These are phyloP conservation scores for Bujurquina vittata DNA, from an alignment of 2,113 vertebrate genomes.

Conservation along the genomic window DNA sequence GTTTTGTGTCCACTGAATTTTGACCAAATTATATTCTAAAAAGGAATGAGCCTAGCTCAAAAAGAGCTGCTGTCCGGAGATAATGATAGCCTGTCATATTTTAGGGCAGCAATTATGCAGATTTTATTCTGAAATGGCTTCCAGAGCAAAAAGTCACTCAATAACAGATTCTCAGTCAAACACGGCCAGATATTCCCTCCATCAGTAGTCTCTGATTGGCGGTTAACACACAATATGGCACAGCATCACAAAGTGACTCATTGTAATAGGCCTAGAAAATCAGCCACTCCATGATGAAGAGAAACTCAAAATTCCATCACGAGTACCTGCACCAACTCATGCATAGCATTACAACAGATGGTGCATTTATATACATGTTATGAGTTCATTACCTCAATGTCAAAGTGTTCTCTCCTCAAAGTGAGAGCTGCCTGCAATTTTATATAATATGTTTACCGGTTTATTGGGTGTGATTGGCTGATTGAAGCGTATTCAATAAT, in stretches of 20 bases:
- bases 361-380: constrained; percentile 51
- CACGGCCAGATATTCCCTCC: constrained; percentile 20
- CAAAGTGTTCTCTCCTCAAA: constrained; percentile 37
- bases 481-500: neutral
- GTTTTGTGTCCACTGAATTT: constrained; percentile 51
- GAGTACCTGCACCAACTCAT: constrained; percentile 33
- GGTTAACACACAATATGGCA: constrained; percentile 14
- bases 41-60: constrained; percentile 21
- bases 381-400: constrained; percentile 58
- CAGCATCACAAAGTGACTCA: constrained; percentile 1
- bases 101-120: constrained; percentile 56
- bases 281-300: neutral
- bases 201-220: constrained; percentile 16
- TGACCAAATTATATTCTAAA: constrained; percentile 40
- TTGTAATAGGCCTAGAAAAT: neutral
- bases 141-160: constrained; percentile 38
- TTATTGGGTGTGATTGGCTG: constrained; percentile 7
- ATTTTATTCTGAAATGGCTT: constrained; percentile 48
- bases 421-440: neutral
- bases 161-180: constrained; percentile 32
- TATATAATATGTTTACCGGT: constrained; percentile 13
- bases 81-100: constrained; percentile 64
- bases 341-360: constrained; percentile 49
- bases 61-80: constrained; percentile 46
- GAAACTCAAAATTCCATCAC: constrained; percentile 18